A percentile compares a stretch with the other conserved stretches of the same genome.
These are phyloP conservation scores for Petroica traversi DNA, from an alignment of 2,113 vertebrate species.

Conservation along the genomic window DNA sequence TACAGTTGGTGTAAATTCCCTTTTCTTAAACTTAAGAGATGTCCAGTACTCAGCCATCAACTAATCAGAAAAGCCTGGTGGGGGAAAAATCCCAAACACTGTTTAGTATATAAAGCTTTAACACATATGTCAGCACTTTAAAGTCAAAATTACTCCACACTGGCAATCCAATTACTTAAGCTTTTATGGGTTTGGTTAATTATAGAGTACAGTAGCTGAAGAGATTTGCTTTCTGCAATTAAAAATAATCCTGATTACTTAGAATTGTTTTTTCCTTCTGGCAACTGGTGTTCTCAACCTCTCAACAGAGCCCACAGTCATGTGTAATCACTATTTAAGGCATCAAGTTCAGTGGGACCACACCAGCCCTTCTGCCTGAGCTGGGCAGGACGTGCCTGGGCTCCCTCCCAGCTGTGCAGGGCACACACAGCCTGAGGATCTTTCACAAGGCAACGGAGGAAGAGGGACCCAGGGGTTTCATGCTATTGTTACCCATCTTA, in stretches of 20 bases:
- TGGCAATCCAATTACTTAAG: not conserved
- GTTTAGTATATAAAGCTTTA: not conserved
- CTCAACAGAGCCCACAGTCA: not conserved
- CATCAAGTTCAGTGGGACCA: fast-evolving
- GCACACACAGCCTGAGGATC: fast-evolving
- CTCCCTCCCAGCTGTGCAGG: not conserved
- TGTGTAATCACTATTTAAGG: not conserved
- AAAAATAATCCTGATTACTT: not conserved
- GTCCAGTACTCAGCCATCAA: not conserved
- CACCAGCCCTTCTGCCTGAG: fast-evolving
- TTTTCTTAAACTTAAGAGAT: not conserved
- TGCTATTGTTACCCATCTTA: not conserved
- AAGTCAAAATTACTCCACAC: not conserved
- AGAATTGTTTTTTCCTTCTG: not conserved
- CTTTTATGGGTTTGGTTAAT: not conserved
- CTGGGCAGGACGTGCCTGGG: not conserved
- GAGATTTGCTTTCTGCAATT: not conserved
- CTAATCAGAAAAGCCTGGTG: not conserved
- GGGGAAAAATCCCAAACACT: fast-evolving
- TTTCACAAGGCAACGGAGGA: not conserved
- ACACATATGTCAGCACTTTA: not conserved
- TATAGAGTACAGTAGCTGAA: not conserved
- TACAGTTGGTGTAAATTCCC: not conserved
- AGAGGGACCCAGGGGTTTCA: not conserved
- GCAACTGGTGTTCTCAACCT: not conserved